Conservation (phyloP, 2,113 vertebrate genomes). For the Oplegnathus fasciatus region DNA sequence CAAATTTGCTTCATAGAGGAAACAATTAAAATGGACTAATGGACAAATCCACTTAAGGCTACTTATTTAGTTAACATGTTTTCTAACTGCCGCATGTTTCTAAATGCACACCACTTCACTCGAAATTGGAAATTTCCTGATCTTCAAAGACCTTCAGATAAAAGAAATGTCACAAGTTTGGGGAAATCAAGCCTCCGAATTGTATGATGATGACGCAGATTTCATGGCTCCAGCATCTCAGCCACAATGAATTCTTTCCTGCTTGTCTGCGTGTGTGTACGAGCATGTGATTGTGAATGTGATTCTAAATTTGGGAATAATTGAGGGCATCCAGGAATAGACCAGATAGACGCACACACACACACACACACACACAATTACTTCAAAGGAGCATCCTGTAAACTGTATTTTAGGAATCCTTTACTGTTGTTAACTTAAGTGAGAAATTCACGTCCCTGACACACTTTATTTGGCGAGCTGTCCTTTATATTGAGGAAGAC, state of each 20-base stretch:
- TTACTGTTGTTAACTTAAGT: constrained; percentile 2
- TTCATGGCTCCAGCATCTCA: not conserved
- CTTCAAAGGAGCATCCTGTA: constrained; percentile 56
- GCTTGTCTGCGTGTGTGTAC: constrained; percentile 8
- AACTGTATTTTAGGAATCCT: constrained; percentile 49
- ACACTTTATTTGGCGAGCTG: constrained; percentile 31
- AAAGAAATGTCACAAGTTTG: constrained; percentile 3
- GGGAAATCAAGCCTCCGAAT: not conserved
- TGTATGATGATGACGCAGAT: not conserved
- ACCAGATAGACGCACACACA: constrained; percentile 19
- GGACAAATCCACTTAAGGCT: not conserved
- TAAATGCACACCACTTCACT: not conserved
- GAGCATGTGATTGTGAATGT: constrained; percentile 48
- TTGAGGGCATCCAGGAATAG: constrained; percentile 62
- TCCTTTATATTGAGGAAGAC: constrained; percentile 18
- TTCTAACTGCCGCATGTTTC: too few relatives aligned
- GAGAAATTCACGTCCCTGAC: constrained; percentile 26
- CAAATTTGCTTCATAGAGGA: not conserved
- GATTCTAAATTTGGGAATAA: constrained; percentile 60
- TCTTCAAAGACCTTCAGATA: not conserved
- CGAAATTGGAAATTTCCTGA: not conserved
- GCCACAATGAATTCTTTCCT: constrained; percentile 1
- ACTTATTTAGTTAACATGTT: constrained; percentile 1
- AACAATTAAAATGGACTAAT: not conserved
- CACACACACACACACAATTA: not conserved